Evolutionary conservation across 2,113 vertebrate species (phyloP).

Genomic region (Suncus etruscus): DNA sequence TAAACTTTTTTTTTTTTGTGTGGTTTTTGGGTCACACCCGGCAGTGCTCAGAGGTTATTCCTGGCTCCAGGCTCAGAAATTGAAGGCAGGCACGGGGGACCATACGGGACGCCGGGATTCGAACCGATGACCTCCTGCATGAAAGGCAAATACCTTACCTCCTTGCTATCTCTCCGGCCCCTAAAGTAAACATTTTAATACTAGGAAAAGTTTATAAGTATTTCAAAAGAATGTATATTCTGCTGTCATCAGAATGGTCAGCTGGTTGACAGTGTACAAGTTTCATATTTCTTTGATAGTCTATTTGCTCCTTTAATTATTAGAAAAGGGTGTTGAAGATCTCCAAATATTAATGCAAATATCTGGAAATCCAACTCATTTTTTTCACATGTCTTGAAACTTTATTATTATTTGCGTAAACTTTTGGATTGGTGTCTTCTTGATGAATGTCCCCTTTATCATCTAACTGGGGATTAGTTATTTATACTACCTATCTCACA

Average conservation of each 20-base stretch:
- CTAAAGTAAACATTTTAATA: no score
- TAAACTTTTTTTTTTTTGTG: no score
- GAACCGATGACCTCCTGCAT: no score
- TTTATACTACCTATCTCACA: slow-evolving; percentile 46
- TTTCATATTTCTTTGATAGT: slow-evolving; percentile 8
- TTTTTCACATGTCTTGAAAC: slow-evolving; percentile 1
- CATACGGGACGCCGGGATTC: no score
- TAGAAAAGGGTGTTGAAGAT: neutral
- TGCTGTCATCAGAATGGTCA: neutral
- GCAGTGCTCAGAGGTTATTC: no score
- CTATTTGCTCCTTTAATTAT: neutral
- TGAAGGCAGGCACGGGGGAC: no score
- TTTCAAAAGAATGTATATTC: neutral
- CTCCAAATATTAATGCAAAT: neutral
- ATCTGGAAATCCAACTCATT: slow-evolving; percentile 30
- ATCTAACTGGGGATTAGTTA: slow-evolving; percentile 40
- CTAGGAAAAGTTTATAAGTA: neutral
- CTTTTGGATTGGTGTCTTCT: slow-evolving; percentile 33
- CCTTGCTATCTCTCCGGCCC: no score
- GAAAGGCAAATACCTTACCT: no score
- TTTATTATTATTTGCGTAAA: slow-evolving; percentile 50
- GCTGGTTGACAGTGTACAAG: neutral
- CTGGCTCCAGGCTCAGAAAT: no score
- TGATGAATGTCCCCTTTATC: slow-evolving; percentile 54
- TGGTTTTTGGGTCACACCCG: no score